Evolutionary conservation across 2,113 vertebrate genomes (phyloP).

Genomic region (Lamprotornis superbus): DNA sequence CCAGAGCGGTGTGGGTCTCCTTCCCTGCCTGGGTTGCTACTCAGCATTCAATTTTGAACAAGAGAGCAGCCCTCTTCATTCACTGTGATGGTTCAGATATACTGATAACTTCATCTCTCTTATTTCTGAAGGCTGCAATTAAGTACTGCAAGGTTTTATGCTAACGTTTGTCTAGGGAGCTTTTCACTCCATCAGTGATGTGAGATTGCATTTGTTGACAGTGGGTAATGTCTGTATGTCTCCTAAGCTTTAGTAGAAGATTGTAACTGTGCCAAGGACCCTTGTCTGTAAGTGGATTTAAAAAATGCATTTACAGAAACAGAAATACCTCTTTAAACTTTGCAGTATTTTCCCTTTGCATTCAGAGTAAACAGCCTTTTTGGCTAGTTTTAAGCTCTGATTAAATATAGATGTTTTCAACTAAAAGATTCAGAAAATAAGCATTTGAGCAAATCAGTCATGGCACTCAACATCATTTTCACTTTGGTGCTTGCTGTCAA

Average conservation of each 20-base stretch:
- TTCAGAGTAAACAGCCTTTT: conserved; percentile 12
- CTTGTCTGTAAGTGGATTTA: conserved; percentile 35
- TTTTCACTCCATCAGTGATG: conserved; percentile 37
- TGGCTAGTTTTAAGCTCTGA: conserved; percentile 1
- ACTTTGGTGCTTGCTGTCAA: conserved; percentile 19
- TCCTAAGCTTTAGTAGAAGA: conserved; percentile 30
- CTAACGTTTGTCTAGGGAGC: conserved; percentile 46
- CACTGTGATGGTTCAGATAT: background rate
- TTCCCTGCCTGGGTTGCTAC: background rate
- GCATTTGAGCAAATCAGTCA: conserved; percentile 17
- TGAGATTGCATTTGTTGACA: conserved; percentile 37
- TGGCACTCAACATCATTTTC: conserved; percentile 11
- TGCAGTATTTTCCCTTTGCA: background rate
- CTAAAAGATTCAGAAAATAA: conserved; percentile 22
- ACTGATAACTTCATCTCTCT: background rate
- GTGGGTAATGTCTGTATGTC: conserved; percentile 50
- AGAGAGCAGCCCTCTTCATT: background rate
- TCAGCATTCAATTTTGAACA: background rate
- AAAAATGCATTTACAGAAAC: conserved; percentile 36
- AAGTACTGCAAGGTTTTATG: conserved; percentile 40
- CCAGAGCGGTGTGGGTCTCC: fast-evolving
- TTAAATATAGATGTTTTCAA: conserved; percentile 36
- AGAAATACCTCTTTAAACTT: conserved; percentile 33
- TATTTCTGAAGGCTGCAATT: conserved; percentile 40
- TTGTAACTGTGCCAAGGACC: conserved; percentile 34